phyloP scores from a whole-genome alignment of 2,888 invertebrate species.

The Metopia argyrocephala region DNA sequence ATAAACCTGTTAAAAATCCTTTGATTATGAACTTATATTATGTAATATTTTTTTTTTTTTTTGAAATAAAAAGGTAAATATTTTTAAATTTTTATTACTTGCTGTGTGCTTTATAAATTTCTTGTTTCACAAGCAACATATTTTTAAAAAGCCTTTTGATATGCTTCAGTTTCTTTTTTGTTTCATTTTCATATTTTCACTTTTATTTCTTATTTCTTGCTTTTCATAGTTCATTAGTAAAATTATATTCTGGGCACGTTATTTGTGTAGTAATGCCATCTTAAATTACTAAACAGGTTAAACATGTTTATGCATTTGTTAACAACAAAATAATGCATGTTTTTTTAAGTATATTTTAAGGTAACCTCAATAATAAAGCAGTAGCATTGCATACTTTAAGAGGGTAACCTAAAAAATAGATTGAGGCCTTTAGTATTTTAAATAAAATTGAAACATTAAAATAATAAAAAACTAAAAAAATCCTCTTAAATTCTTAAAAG shows the following conservation, averaged over 20 bases:
- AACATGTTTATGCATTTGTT: constrained; percentile 63
- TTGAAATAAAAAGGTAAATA: too few relatives aligned
- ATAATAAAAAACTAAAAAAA: neutral
- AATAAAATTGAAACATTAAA: neutral
- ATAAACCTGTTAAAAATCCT: too few relatives aligned
- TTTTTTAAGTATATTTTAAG: constrained; percentile 50
- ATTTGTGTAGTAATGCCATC: constrained; percentile 47
- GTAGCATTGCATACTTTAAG: constrained; percentile 49
- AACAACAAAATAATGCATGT: constrained; percentile 24
- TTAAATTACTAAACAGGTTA: constrained; percentile 60
- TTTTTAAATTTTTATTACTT: too few relatives aligned
- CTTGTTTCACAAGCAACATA: too few relatives aligned
- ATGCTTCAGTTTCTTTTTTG: neutral
- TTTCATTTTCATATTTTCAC: constrained; percentile 18
- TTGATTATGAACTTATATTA: too few relatives aligned
- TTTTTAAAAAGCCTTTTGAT: neutral
- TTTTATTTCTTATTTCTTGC: constrained; percentile 26
- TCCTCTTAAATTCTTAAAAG: constrained; percentile 33
- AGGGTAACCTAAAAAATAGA: constrained; percentile 29
- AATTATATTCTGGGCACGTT: constrained; percentile 59
- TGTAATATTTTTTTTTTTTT: too few relatives aligned
- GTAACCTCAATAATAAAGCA: constrained; percentile 47
- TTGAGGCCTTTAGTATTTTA: constrained; percentile 5
- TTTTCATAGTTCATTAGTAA: constrained; percentile 31
- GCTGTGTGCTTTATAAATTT: neutral